Evolutionary conservation across 2,888 invertebrate genomes (phyloP).

Genomic region (Drosophila quinaria): DNA sequence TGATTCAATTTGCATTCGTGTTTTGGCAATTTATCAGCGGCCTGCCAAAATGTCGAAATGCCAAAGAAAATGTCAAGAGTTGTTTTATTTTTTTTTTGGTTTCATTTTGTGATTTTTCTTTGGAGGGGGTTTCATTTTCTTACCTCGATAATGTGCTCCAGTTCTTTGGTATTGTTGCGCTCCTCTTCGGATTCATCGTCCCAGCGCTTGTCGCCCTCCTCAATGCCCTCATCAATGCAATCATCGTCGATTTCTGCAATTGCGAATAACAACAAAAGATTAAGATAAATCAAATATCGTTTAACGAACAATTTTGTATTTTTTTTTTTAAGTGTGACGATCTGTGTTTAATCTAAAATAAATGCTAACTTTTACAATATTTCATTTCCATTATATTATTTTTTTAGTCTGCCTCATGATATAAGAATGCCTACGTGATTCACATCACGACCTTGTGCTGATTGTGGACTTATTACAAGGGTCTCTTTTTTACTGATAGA

Average conservation of each 20-base stretch:
- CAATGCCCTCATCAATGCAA: constrained; percentile 95
- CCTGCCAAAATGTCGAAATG: constrained; percentile 62
- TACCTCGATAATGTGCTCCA: constrained; percentile 86
- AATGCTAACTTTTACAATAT: constrained; percentile 14
- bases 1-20: constrained; percentile 65
- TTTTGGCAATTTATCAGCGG: constrained; percentile 59
- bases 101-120: constrained; percentile 10
- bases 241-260: constrained; percentile 92
- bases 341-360: constrained; percentile 32
- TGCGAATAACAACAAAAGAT: constrained; percentile 8
- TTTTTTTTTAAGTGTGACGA: constrained; percentile 37
- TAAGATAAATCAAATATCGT: constrained; percentile 1
- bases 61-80: constrained; percentile 65
- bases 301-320: constrained; percentile 19
- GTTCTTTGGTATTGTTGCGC: constrained; percentile 85
- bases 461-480: constrained; percentile 10
- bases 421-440: constrained; percentile 29
- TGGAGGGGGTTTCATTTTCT: constrained; percentile 34
- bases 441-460: constrained; percentile 32
- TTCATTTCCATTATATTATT: constrained; percentile 1
- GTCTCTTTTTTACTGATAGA: constrained; percentile 20
- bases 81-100: not conserved
- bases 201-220: constrained; percentile 88
- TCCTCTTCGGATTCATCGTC: constrained; percentile 88
- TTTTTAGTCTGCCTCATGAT: constrained; percentile 2